phyloP scores from a whole-genome alignment of 2,797 vertebrate genomes.

The Aldrovandia affinis region DNA sequence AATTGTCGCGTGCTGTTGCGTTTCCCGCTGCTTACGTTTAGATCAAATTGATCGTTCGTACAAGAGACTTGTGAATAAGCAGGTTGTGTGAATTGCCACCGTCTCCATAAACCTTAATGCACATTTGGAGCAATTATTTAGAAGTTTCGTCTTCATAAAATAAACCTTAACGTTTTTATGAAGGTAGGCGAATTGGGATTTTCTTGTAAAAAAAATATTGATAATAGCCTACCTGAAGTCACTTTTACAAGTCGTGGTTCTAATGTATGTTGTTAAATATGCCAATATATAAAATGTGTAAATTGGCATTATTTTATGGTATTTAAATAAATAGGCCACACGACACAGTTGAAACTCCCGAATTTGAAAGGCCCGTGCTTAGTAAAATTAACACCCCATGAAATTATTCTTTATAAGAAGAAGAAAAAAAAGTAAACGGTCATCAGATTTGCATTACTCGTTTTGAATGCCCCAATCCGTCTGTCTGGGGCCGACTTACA shows the following conservation, averaged over 20 bases:
- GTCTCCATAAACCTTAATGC: no score
- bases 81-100: no score
- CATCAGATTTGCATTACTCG: constrained; percentile 52
- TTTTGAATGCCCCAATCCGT: constrained; percentile 34
- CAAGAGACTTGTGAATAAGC: no score
- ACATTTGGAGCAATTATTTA: constrained; percentile 4
- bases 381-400: constrained; percentile 60
- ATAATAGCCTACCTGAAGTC: no score
- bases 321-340: neutral
- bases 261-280: neutral
- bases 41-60: no score
- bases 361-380: constrained; percentile 20
- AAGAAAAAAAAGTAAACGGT: constrained; percentile 39
- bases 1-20: no score
- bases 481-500: constrained; percentile 52
- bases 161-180: no score
- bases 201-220: no score
- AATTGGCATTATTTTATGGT: neutral
- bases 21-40: no score
- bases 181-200: no score
- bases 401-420: constrained; percentile 60
- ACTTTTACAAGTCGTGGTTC: neutral
- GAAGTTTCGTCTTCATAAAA: no score
- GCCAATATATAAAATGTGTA: neutral
- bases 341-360: constrained; percentile 6